Percentiles rank a stretch among this genome's conserved stretches.
Evolutionary conservation across 2,113 vertebrate species (phyloP).

Genomic region (Cyphotilapia sp.): DNA sequence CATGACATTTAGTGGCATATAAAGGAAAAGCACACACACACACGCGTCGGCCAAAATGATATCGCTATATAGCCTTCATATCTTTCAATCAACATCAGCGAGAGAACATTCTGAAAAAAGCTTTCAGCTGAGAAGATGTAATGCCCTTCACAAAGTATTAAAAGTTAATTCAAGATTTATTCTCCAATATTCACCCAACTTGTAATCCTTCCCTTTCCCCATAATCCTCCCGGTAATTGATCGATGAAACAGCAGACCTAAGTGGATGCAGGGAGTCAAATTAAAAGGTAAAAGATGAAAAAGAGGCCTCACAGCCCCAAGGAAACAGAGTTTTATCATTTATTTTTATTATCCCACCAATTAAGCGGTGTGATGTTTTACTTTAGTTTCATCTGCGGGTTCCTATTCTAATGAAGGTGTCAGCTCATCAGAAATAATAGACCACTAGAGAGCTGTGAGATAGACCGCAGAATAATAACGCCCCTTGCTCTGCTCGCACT

Average conservation of each 20-base stretch:
- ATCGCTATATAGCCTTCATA: background rate
- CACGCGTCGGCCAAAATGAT: background rate
- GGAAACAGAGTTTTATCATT: conserved; percentile 47
- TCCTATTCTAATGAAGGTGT: conserved; percentile 59
- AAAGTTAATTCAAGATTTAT: conserved; percentile 45
- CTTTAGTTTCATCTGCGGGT: conserved; percentile 42
- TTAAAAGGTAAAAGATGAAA: conserved; percentile 60
- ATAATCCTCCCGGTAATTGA: conserved; percentile 25
- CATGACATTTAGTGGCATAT: background rate
- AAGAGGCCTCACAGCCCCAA: background rate
- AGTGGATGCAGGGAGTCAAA: conserved; percentile 23
- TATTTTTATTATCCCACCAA: conserved; percentile 56
- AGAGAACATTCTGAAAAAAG: background rate
- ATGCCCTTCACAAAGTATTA: conserved; percentile 32
- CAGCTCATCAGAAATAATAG: conserved; percentile 61
- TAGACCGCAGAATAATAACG: conserved; percentile 34
- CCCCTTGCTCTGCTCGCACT: background rate
- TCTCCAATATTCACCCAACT: conserved; percentile 21
- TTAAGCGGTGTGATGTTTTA: conserved; percentile 54
- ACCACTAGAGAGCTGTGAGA: conserved; percentile 53
- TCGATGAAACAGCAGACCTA: conserved; percentile 22
- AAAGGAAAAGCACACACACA: background rate
- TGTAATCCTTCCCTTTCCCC: conserved; percentile 29
- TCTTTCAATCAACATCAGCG: background rate
- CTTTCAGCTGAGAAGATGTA: background rate